A percentile compares a stretch with the other conserved stretches of the same genome.
Conservation (phyloP, 2,113 vertebrate genomes). For the Asarcornis scutulata region DNA sequence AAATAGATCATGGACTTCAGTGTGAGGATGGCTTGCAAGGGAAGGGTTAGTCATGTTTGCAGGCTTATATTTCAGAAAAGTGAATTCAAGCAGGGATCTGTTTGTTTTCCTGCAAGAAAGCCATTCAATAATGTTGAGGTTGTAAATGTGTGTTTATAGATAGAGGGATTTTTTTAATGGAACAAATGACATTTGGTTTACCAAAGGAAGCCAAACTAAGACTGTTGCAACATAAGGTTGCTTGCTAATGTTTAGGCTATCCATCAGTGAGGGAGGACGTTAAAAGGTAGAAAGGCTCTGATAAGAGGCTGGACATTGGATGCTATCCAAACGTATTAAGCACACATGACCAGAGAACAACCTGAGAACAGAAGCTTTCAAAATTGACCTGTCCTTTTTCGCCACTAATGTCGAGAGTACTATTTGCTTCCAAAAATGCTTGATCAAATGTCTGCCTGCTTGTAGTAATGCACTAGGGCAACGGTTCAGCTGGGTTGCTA, state of each 20-base stretch:
- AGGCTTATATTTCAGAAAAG: not conserved
- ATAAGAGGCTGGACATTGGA: conserved; percentile 20
- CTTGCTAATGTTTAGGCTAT: conserved; percentile 48
- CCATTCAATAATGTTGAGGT: not conserved
- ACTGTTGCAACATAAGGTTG: conserved; percentile 55
- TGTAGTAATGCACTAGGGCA: not conserved
- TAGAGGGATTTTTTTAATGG: conserved; percentile 35
- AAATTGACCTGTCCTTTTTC: not conserved
- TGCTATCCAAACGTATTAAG: conserved; percentile 14
- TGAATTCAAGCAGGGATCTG: conserved; percentile 41
- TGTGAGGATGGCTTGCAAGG: not conserved
- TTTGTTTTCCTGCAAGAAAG: conserved; percentile 57
- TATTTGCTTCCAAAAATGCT: not conserved
- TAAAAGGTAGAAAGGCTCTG: conserved; percentile 38
- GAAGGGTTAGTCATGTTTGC: conserved; percentile 20
- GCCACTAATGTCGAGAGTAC: not conserved
- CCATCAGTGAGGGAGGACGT: conserved; percentile 12
- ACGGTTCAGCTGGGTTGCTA: rapidly evolving
- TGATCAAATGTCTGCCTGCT: not conserved
- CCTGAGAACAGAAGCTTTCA: not conserved
- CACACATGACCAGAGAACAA: not conserved
- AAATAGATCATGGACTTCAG: not conserved
- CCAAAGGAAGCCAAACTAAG: conserved; percentile 54
- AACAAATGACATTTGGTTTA: conserved; percentile 57
- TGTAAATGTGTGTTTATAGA: conserved; percentile 57